A percentile compares a stretch with the other conserved stretches of the same genome.
Conservation (phyloP, 2,113 vertebrate genomes). For the Protobothrops flavoviridis region DNA sequence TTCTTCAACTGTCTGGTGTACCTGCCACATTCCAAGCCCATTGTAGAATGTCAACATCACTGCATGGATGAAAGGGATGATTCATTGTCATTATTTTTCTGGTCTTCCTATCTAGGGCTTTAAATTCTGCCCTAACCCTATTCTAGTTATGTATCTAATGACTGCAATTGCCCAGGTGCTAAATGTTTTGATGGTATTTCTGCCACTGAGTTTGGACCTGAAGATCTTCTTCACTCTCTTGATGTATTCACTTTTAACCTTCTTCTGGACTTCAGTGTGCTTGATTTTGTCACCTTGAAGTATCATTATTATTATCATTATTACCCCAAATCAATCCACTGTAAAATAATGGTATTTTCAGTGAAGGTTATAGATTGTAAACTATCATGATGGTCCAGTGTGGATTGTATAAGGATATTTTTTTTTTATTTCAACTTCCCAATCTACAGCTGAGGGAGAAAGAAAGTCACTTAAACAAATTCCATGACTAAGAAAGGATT, state of each 20-base stretch:
- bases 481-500: background rate
- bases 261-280: background rate
- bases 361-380: background rate
- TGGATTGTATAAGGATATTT: background rate
- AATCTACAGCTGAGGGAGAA: background rate
- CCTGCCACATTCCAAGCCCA: background rate
- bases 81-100: background rate
- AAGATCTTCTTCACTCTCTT: background rate
- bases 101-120: background rate
- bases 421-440: background rate
- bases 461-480: background rate
- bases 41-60: background rate
- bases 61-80: background rate
- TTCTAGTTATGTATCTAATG: background rate
- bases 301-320: background rate
- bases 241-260: background rate
- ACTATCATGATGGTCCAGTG: background rate
- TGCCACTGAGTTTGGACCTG: background rate
- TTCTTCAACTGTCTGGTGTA: background rate
- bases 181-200: background rate
- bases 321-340: background rate
- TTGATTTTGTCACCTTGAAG: background rate
- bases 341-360: background rate
- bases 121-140: background rate
- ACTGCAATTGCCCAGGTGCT: background rate